Evolutionary conservation across 2,113 vertebrate species (phyloP).

Genomic region (Seriola aureovittata): DNA sequence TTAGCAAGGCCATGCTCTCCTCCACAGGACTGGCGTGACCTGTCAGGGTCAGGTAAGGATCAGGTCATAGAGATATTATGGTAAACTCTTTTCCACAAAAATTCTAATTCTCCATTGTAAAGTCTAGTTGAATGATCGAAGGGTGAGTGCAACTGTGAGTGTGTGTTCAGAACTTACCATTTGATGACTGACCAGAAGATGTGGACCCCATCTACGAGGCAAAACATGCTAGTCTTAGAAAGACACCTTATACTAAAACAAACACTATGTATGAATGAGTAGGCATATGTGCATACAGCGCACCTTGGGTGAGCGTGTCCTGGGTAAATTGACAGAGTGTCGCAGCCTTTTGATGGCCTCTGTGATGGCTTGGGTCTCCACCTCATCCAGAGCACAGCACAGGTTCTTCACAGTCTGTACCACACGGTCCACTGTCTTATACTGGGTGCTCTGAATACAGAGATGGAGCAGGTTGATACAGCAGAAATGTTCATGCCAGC

Average conservation of each 20-base stretch:
- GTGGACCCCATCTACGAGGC: conserved; percentile 83
- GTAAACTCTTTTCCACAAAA: background rate
- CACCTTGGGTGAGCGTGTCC: conserved; percentile 90
- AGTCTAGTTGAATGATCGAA: background rate
- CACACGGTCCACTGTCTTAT: conserved; percentile 91
- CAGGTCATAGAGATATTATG: background rate
- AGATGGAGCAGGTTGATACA: background rate
- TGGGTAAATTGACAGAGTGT: conserved; percentile 91
- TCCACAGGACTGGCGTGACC: conserved; percentile 85
- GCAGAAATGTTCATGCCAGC: background rate
- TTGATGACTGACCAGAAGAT: conserved; percentile 74
- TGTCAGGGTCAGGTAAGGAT: conserved; percentile 11
- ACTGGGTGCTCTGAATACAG: conserved; percentile 84
- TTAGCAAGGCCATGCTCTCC: conserved; percentile 86
- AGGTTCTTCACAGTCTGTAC: conserved; percentile 94
- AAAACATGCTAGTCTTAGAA: conserved; percentile 29
- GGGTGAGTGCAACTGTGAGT: background rate
- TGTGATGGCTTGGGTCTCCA: conserved; percentile 91
- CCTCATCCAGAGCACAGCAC: conserved; percentile 91
- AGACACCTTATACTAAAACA: background rate
- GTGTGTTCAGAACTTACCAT: conserved; percentile 69
- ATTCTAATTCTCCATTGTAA: background rate
- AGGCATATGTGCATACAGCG: background rate
- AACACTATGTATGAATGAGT: background rate
- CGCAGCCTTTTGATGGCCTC: conserved; percentile 91